Conservation (phyloP, 2,888 invertebrate species). For the Tetragnatha montana region DNA sequence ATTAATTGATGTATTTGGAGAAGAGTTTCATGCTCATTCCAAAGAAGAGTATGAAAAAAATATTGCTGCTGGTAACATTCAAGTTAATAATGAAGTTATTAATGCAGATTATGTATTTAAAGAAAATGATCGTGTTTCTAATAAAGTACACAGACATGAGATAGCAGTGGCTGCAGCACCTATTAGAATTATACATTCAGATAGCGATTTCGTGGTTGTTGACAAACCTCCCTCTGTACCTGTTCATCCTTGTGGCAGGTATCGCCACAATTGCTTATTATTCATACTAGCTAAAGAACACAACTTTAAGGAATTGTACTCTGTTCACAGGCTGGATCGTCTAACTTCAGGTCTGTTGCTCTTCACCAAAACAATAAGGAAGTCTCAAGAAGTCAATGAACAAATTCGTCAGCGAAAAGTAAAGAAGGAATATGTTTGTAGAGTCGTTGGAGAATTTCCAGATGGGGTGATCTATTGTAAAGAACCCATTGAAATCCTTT, state of each 20-base stretch:
- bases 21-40: slow-evolving; percentile 95
- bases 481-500: slow-evolving; percentile 94
- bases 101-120: slow-evolving; percentile 92
- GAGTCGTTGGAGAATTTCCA: slow-evolving; percentile 95
- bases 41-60: slow-evolving; percentile 86
- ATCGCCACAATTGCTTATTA: slow-evolving; percentile 96
- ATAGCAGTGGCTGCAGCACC: slow-evolving; percentile 96
- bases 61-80: slow-evolving; percentile 69
- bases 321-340: slow-evolving; percentile 96
- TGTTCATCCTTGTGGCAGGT: slow-evolving; percentile 98
- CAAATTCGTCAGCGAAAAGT: slow-evolving; percentile 94
- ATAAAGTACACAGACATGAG: slow-evolving; percentile 93
- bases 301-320: slow-evolving; percentile 92
- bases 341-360: slow-evolving; percentile 95
- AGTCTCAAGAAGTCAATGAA: slow-evolving; percentile 95
- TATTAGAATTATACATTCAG: slow-evolving; percentile 97
- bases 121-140: slow-evolving; percentile 93
- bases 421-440: slow-evolving; percentile 95
- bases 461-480: slow-evolving; percentile 85
- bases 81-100: slow-evolving; percentile 81
- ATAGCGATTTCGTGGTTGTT: slow-evolving; percentile 99
- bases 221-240: slow-evolving; percentile 99
- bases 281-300: slow-evolving; percentile 97
- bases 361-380: slow-evolving; percentile 94
- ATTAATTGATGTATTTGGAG: slow-evolving; percentile 92